Conservation (phyloP, 2,797 vertebrate genomes). For the Kryptopterus vitreolus region DNA sequence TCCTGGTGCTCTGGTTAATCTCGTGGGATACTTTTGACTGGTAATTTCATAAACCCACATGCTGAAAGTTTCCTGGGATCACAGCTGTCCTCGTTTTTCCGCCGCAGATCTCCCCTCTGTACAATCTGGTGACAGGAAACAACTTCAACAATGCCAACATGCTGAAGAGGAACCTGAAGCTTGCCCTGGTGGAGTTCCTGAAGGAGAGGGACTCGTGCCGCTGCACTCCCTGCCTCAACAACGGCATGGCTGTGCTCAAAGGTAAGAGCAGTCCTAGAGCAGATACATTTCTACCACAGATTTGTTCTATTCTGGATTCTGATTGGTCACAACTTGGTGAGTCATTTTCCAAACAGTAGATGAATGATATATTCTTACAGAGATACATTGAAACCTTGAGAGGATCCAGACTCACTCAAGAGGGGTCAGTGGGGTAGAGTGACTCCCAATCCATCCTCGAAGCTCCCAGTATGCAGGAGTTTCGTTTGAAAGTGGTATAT, state of each 20-base stretch:
- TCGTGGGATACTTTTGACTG: no score
- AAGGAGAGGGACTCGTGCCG: constrained; percentile 80
- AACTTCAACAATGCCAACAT: constrained; percentile 71
- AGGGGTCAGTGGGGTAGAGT: no score
- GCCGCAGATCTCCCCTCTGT: constrained; percentile 78
- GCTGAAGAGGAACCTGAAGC: constrained; percentile 83
- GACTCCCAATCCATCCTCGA: no score
- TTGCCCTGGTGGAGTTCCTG: constrained; percentile 81
- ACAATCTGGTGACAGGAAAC: constrained; percentile 80
- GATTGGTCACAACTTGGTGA: no score
- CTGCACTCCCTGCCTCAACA: constrained; percentile 84
- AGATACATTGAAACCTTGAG: no score
- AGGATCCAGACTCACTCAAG: no score
- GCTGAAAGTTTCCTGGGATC: background rate
- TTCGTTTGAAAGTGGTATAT: no score
- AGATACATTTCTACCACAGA: no score
- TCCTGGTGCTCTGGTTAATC: background rate
- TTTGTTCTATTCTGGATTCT: no score
- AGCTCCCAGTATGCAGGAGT: no score
- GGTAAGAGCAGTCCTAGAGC: constrained; percentile 67
- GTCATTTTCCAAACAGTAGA: no score
- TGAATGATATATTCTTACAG: no score
- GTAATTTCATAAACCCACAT: background rate
- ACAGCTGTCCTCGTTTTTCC: background rate
- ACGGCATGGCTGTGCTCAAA: constrained; percentile 82